Conservation (phyloP, 2,797 vertebrate genomes). For the Malacoraja senta region DNA sequence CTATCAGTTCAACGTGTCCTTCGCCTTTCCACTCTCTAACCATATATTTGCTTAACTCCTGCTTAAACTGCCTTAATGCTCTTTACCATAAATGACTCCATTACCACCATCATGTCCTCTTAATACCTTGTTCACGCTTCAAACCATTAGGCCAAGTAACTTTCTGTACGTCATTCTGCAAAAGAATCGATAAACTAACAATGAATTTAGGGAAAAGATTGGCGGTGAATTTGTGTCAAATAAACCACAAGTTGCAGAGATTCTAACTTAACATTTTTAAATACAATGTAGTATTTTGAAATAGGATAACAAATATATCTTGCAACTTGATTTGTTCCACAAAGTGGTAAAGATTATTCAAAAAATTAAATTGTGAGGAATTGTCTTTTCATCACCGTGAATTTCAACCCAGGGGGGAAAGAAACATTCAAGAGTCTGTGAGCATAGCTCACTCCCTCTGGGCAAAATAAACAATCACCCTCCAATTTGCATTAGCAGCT, state of each 20-base stretch:
- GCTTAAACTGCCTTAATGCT: background rate
- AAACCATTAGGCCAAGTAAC: background rate
- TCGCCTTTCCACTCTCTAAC: background rate
- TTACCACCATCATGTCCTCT: too few relatives aligned
- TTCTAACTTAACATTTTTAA: background rate
- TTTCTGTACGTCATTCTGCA: background rate
- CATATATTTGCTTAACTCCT: background rate
- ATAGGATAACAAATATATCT: background rate
- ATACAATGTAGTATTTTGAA: background rate
- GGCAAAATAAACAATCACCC: background rate
- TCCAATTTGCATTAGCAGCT: background rate
- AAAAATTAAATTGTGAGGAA: background rate
- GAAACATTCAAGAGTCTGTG: background rate
- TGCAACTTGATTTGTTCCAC: background rate
- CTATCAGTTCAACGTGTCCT: background rate
- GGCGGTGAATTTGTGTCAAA: background rate
- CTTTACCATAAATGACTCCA: background rate
- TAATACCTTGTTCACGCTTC: background rate
- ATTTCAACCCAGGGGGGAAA: background rate
- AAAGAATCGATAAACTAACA: background rate
- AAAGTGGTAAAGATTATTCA: background rate
- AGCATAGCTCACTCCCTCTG: background rate
- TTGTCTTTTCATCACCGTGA: background rate
- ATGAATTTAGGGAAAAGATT: background rate
- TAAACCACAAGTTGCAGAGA: background rate